Conservation (phyloP, 2,113 vertebrate species). For the Vicugna pacos region DNA sequence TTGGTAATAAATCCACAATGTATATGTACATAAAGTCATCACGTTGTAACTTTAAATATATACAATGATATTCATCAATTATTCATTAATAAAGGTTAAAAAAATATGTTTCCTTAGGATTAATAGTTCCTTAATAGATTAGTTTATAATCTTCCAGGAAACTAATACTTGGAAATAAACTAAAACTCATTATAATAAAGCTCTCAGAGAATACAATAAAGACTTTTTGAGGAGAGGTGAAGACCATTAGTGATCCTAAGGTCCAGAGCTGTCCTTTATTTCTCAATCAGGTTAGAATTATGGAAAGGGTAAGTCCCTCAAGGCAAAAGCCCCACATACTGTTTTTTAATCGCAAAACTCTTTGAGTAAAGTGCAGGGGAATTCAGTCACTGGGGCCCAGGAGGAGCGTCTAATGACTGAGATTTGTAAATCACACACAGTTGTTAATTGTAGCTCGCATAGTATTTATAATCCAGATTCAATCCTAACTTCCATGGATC, state of each 20-base stretch:
- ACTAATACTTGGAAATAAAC: background rate
- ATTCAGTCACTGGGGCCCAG: background rate
- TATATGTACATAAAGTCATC: background rate
- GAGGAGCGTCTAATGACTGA: background rate
- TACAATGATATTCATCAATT: background rate
- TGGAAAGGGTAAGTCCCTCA: background rate
- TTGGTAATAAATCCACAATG: no score
- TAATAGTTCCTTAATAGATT: no score
- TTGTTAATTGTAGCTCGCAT: background rate
- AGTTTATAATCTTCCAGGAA: background rate
- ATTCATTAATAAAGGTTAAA: background rate
- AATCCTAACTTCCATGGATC: accelerated
- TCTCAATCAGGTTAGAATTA: background rate
- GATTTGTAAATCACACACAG: background rate
- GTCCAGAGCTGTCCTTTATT: background rate
- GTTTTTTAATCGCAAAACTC: background rate
- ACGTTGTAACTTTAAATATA: background rate
- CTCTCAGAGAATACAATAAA: background rate
- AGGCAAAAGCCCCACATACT: background rate
- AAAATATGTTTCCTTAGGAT: background rate
- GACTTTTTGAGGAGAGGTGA: background rate
- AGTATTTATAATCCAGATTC: background rate
- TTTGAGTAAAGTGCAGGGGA: background rate
- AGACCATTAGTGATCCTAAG: background rate
- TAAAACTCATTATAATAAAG: background rate